Conservation (phyloP, 2,113 vertebrate genomes). For the Pluvianellus socialis region DNA sequence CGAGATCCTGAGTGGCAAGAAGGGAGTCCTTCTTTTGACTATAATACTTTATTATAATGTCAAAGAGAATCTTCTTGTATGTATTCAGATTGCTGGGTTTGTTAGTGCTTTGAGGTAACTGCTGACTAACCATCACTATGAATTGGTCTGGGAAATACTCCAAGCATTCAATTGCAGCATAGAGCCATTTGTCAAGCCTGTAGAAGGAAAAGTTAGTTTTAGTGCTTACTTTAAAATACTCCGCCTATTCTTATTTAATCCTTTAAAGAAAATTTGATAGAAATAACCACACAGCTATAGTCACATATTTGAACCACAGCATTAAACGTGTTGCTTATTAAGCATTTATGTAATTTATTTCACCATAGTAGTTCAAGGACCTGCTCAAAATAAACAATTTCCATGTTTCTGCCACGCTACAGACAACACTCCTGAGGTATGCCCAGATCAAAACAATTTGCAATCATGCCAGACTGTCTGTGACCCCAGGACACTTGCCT, state of each 20-base stretch:
- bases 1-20: slow-evolving; percentile 75
- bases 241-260: too few species aligned
- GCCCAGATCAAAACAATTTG: neutral
- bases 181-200: slow-evolving; percentile 84
- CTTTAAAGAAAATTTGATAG: neutral
- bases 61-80: slow-evolving; percentile 85
- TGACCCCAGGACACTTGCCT: neutral
- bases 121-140: slow-evolving; percentile 79
- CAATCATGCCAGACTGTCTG: neutral
- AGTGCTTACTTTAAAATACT: neutral
- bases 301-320: neutral
- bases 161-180: slow-evolving; percentile 82
- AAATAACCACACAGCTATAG: neutral
- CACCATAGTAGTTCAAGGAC: neutral
- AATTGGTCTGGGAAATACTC: slow-evolving; percentile 87
- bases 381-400: neutral
- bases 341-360: neutral
- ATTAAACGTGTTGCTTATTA: neutral
- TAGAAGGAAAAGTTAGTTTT: slow-evolving; percentile 5
- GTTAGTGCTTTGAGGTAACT: slow-evolving; percentile 69
- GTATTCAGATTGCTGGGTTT: slow-evolving; percentile 16
- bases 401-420: neutral
- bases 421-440: neutral
- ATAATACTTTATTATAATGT: slow-evolving; percentile 84
- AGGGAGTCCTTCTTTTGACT: slow-evolving; percentile 78